Evolutionary conservation across 2,888 invertebrate species (phyloP), one percentile per base, ranked within the genome.

Genomic region (Xestia sexstrigata): DNA sequence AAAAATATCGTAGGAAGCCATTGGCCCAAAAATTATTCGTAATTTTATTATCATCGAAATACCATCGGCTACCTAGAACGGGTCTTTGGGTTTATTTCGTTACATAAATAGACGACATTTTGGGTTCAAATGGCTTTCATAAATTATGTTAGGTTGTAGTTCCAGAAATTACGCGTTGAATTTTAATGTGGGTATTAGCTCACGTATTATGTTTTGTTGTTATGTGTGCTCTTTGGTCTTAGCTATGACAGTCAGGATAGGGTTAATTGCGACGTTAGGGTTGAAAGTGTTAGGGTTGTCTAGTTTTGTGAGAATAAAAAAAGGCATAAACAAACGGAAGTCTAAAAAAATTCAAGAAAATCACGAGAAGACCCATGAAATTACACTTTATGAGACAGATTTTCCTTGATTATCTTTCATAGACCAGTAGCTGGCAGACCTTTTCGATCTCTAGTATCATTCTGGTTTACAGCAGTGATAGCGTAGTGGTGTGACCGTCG

Each of bases 51-150:
- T 76, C 67, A 73, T 74, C 63, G 42, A 83, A 80, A 85, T 83
- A 78, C 74, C 67, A 74, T 83, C 69, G 72, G 65, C 74, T 74
- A 80, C 80, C 75, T 78, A 39, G 67, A 42, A 68, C 52, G 63
- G 70, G 65, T 76, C 30, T n/a, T 58, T 11, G 60, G 73, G 84
- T 74, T 84, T 82, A 84, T 78, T 76, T 82, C 42, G 58, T 74
- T n/a, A 79, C 62, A 76, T 83, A 85, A 83, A 85, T 84, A 80
- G 73, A 47, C 65, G 71, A 85, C 52, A 77, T 83, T 85, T 80
- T 76, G 69, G 77, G 77, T 58, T 76, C 49, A 58, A 85, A 85
- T 81, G 65, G 74, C 81, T 81, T 81, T 81, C 85, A 83, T 85
- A 83, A 85, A 85, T 85, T 81, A 78, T 78, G 74, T 81, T 62